Evolutionary conservation across 2,113 vertebrate genomes (phyloP), one percentile per base, ranked within the genome.

Genomic region (Rhinopithecus roxellana): DNA sequence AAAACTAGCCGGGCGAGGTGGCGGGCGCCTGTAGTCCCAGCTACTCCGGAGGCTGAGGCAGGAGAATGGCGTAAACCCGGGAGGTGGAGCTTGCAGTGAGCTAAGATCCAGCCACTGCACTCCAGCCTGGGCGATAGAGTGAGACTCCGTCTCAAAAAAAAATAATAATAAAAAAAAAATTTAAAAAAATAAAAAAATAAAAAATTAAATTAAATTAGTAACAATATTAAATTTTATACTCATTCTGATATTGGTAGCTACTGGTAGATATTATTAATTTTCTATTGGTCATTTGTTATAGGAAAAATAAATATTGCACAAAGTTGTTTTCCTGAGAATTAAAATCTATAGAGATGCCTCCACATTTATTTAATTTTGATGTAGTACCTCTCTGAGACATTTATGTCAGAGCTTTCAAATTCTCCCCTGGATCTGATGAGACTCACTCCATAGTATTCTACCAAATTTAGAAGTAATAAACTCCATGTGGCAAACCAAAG

Each of bases 381-480:
- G 12, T 74, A n/a, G 48, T 82, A 80, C 43, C 40, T 67, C 69
- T 95, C 30, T 43, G 72, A 72, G 35, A 89, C 32, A 40, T 55
- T 92, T 22, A 45, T 3, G 3, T 64, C 32, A 45, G 25, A 50
- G 35, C 22, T 61, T 89, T 59, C 40, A 16, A 52, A 64, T 70
- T 96, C 61, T 78, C 6, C 13, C 89, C 90, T 94, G 83, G 17
- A 93, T 50, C 64, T 90, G 40, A 79, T 22, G 81, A 72, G 2
- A 94, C 35, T 87, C 70, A 48, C 20, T 80, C 69, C 23, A 23
- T 32, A 82, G 81, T 35, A 79, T 43, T 78, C 32, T 82, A 20
- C 74, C 23, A 96, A 95, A 95, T 98, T 89, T n/a, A 35, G 52
- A 92, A 64, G 12, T 72, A 75, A 57, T 91, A 93, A 91, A 78